A percentile compares a stretch with the other conserved stretches of the same genome.
Conservation (phyloP, 2,888 invertebrate species). For the Diaphora mendica region DNA sequence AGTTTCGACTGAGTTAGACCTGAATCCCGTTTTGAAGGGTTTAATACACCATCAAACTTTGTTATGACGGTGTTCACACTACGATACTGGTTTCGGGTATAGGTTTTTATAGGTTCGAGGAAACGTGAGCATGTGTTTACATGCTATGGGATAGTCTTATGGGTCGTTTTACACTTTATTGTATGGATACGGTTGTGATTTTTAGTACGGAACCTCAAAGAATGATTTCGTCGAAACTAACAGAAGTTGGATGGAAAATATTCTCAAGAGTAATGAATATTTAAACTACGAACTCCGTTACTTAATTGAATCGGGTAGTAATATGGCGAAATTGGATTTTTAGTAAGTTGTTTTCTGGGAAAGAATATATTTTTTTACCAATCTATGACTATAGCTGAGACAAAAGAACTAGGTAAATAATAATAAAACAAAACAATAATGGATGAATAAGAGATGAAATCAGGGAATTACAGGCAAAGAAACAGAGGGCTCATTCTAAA, state of each 20-base stretch:
- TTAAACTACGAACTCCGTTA: background rate
- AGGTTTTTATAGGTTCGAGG: slow-evolving; percentile 10
- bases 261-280: background rate
- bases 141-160: background rate
- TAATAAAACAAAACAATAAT: too few species aligned
- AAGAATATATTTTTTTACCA: too few species aligned
- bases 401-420: too few species aligned
- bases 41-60: slow-evolving; percentile 10
- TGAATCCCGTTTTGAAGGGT: slow-evolving; percentile 4
- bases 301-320: background rate
- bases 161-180: background rate
- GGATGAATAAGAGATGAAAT: too few species aligned
- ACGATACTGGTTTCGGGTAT: slow-evolving; percentile 3
- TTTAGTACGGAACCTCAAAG: background rate
- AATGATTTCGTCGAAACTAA: background rate
- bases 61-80: slow-evolving; percentile 9
- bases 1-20: slow-evolving; percentile 3
- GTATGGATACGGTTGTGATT: background rate
- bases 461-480: too few species aligned
- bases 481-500: too few species aligned
- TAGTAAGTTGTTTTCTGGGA: background rate
- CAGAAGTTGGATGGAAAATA: background rate
- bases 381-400: too few species aligned
- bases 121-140: slow-evolving; percentile 10
- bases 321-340: background rate